These are phyloP conservation scores for Anas platyrhynchos DNA, from an alignment of 2,113 vertebrate genomes.

Conservation along the genomic window DNA sequence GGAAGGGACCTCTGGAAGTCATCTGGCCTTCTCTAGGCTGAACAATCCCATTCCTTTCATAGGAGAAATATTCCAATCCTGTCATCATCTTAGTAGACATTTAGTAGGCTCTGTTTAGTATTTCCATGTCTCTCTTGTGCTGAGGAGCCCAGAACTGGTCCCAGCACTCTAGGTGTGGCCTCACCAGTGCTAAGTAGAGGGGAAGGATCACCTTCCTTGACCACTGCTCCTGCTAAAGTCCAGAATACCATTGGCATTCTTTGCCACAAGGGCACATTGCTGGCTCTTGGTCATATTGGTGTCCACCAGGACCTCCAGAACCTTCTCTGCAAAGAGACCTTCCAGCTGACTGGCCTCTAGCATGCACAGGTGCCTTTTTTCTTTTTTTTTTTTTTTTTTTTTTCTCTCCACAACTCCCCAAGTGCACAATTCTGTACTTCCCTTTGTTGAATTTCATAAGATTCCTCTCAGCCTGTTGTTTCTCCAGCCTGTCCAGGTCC, in stretches of 20 bases:
- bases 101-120: neutral
- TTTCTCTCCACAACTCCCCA: too few species aligned
- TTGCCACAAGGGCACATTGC: neutral
- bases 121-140: neutral
- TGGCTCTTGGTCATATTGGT: neutral
- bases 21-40: neutral
- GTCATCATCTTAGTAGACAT: neutral
- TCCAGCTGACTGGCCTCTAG: neutral
- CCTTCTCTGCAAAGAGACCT: neutral
- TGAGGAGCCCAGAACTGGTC: neutral
- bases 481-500: neutral
- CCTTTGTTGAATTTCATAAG: neutral
- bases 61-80: neutral
- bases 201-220: neutral
- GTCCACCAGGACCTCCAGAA: neutral
- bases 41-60: neutral
- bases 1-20: neutral
- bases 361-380: neutral
- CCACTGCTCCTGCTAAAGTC: neutral
- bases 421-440: neutral
- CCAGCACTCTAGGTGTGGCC: neutral
- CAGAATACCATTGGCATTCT: neutral
- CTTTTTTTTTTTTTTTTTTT: neutral
- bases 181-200: too few species aligned
- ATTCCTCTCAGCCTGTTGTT: neutral